Base-by-base conservation (phyloP, 2,888 invertebrate genomes). In the Lithophane leautieri region DNA sequence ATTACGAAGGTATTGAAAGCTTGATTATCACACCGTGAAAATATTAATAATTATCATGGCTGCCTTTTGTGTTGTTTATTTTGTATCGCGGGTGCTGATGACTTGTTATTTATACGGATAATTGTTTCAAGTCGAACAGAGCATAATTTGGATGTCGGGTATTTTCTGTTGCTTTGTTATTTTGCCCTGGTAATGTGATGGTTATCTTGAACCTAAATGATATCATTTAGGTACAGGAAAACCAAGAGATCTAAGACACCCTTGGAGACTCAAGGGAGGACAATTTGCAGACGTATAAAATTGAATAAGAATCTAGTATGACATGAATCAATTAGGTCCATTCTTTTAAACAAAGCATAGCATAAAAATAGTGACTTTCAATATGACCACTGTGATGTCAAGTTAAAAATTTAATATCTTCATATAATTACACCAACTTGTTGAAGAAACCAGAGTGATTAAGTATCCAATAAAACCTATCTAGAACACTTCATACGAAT, bases 11-110 rank as follows among this genome's bases (percentile, higher is more conserved):
- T 82, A 85, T 87, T 84, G 86, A 85, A 83, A 69, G 72, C 76
- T 86, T 79, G 81, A 87, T 83, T 83, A 86, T 81, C 69, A 82
- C 73, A 80, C 79, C 72, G 87, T 87, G 73, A 73, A 86, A 86
- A 85, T 85, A 70, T 86, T 82, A 73, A 81, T 85, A 81, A 82
- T 84, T 84, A 82, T 68, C 61, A 58, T 75, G 74, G 63, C 40
- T 28, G 69, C 60, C 72, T 86, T 74, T 79, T 86, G 85, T 84
- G 76, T 77, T 81, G 78, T 87, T 82, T 85, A 79, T 76, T 81
- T 84, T 76, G 79, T 73, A 82, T 68, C 65, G 22, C 58, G 70
- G 65, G 77, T 70, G 67, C 77, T 77, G 86, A 75, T 78, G 77
- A 78, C 73, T 85, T 81, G 74, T 78, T 84, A 70, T 80, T 76